These are phyloP conservation scores for Microcebus jonahi DNA, from an alignment of 2,113 vertebrate species.

Conservation along the genomic window DNA sequence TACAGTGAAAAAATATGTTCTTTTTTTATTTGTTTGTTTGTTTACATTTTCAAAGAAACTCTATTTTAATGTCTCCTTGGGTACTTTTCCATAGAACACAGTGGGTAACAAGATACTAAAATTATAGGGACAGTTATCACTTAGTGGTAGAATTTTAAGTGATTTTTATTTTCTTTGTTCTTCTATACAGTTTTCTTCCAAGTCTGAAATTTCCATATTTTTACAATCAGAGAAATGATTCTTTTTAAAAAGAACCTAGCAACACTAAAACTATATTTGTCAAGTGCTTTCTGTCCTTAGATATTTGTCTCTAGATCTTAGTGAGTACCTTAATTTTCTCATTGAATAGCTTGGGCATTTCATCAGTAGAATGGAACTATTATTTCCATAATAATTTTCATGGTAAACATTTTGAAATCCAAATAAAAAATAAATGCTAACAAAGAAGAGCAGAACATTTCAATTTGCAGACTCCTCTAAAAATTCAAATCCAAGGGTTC, in stretches of 20 bases:
- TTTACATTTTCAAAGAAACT: not conserved
- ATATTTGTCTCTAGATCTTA: not conserved
- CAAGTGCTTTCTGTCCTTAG: not conserved
- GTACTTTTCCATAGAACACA: not conserved
- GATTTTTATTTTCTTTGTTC: not conserved
- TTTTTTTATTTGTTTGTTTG: not conserved
- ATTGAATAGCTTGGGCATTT: not conserved
- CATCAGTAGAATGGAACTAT: not conserved
- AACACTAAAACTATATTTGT: not conserved
- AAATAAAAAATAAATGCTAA: slow-evolving; percentile 17
- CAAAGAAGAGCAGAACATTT: not conserved
- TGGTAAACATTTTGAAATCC: not conserved
- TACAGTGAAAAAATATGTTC: not conserved
- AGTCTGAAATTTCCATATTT: not conserved
- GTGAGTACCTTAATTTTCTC: not conserved
- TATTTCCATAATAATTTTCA: not conserved
- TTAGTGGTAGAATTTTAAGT: not conserved
- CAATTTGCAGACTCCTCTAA: not conserved
- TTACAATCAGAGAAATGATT: not conserved
- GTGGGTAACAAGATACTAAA: not conserved
- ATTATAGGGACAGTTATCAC: not conserved
- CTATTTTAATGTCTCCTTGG: not conserved
- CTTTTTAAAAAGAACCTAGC: not conserved
- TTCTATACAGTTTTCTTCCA: not conserved
- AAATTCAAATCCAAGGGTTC: not conserved